These are phyloP conservation scores for Actinia equina DNA, from an alignment of 64 coral and sea anemone species.

Conservation along the genomic window DNA sequence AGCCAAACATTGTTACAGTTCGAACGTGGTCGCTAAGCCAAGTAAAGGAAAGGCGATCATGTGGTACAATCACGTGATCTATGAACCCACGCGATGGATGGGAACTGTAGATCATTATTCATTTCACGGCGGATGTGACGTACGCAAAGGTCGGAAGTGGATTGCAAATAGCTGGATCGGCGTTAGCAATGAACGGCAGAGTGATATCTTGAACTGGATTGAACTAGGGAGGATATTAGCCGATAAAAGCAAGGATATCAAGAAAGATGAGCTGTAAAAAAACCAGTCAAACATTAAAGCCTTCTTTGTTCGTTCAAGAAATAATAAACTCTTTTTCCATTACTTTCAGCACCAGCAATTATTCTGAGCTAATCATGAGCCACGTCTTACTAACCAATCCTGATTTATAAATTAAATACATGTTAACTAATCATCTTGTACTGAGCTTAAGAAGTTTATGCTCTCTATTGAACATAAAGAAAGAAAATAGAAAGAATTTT, in stretches of 20 bases:
- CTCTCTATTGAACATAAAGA: no score
- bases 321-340: no score
- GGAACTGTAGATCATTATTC: constrained; percentile 70
- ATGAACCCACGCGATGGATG: constrained; percentile 69
- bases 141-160: constrained; percentile 73
- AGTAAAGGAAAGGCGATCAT: constrained; percentile 86
- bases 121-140: constrained; percentile 91
- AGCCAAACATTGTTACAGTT: constrained; percentile 84
- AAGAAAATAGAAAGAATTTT: no score
- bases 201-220: constrained; percentile 80
- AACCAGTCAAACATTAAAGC: not conserved
- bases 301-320: no score
- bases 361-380: no score
- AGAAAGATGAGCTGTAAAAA: constrained; percentile 32
- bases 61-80: constrained; percentile 86
- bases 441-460: no score
- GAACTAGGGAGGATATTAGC: constrained; percentile 27
- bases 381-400: no score
- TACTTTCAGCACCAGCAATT: no score
- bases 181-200: constrained; percentile 58
- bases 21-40: constrained; percentile 84
- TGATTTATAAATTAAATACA: no score
- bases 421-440: no score
- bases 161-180: constrained; percentile 94
- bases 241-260: not conserved